Conservation (phyloP, 1,140 invertebrate genomes). For the Micrasema longulum region DNA sequence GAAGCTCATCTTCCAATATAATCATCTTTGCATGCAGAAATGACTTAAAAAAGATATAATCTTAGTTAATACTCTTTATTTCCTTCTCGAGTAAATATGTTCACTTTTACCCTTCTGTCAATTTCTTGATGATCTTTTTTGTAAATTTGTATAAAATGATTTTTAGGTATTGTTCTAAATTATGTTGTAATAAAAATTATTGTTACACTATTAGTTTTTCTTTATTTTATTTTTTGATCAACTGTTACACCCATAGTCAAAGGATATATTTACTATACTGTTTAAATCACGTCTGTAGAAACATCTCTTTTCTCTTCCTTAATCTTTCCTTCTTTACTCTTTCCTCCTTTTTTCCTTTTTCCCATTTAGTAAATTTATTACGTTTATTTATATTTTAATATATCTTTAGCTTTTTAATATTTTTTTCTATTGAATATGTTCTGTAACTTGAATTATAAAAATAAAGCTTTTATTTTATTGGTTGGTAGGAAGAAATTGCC, state of each 20-base stretch:
- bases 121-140: constrained; percentile 4
- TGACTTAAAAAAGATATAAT: background rate
- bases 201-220: constrained; percentile 5
- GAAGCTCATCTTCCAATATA: too few relatives aligned
- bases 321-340: too few relatives aligned
- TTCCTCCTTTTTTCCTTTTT: too few relatives aligned
- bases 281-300: background rate
- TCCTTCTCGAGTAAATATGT: background rate
- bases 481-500: too few relatives aligned
- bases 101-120: background rate
- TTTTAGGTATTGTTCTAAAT: constrained; percentile 29
- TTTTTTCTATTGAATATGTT: too few relatives aligned
- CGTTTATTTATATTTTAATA: background rate
- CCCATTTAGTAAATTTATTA: background rate
- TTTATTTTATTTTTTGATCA: background rate
- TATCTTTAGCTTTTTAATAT: too few relatives aligned
- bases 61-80: background rate
- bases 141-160: constrained; percentile 39
- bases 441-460: too few relatives aligned
- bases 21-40: too few relatives aligned
- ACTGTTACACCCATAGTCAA: background rate
- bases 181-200: constrained; percentile 34
- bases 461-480: too few relatives aligned
- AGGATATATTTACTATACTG: background rate
- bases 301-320: too few relatives aligned